Evolutionary conservation across 2,888 invertebrate genomes (phyloP).

Genomic region (Parthenolecanium corni): DNA sequence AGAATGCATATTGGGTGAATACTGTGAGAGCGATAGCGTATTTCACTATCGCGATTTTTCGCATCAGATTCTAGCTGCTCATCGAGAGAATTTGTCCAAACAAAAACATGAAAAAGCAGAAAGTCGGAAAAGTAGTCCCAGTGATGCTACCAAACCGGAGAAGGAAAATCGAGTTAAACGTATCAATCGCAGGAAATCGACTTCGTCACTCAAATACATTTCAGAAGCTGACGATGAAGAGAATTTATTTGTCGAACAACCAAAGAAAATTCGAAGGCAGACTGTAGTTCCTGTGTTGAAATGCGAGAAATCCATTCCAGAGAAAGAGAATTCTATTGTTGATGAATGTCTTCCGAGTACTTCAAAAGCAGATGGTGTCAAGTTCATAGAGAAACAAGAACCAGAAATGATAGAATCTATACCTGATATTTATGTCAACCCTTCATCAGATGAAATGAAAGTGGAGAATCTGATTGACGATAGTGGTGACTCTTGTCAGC

Average conservation of each 20-base stretch:
- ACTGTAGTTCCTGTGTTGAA: no score
- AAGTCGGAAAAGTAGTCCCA: not conserved
- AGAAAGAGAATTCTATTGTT: no score
- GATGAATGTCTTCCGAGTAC: no score
- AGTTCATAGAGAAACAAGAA: no score
- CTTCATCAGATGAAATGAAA: no score
- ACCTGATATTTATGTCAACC: not conserved
- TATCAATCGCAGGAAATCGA: not conserved
- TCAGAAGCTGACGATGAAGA: constrained; percentile 7
- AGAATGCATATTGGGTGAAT: constrained; percentile 31
- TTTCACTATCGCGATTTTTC: constrained; percentile 32
- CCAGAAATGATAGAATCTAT: not conserved
- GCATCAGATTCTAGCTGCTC: constrained; percentile 29
- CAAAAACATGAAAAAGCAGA: constrained; percentile 5
- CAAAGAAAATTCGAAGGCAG: not conserved
- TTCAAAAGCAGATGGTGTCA: no score
- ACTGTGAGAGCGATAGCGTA: constrained; percentile 30
- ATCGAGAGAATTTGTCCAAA: constrained; percentile 20
- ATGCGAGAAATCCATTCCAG: no score
- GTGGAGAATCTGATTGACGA: no score
- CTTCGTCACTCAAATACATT: no score
- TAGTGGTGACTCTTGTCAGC: no score
- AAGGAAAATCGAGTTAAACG: constrained; percentile 2
- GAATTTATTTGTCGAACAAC: not conserved
- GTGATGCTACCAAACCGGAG: not conserved